Evolutionary conservation across 2,888 invertebrate species (phyloP).

Genomic region (Zaprionus lineosus): DNA sequence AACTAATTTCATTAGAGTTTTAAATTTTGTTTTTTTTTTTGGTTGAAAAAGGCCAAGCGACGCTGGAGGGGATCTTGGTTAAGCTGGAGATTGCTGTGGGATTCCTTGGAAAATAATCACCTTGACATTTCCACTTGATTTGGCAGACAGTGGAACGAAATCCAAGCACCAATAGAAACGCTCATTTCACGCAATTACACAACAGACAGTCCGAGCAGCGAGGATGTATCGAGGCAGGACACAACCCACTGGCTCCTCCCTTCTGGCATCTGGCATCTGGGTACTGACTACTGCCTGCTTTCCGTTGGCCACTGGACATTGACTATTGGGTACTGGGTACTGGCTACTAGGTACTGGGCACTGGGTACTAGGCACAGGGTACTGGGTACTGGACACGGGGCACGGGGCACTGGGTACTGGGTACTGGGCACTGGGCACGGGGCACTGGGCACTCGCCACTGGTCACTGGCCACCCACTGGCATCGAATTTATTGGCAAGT

Average conservation of each 20-base stretch:
- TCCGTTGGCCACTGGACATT: no score
- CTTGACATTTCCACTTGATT: conserved; percentile 55
- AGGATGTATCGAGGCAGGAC: neutral
- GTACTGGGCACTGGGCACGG: no score
- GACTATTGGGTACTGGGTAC: no score
- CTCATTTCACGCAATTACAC: conserved; percentile 45
- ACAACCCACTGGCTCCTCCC: no score
- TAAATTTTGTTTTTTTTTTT: conserved; percentile 11
- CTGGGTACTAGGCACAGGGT: no score
- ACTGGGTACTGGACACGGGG: conserved; percentile 14
- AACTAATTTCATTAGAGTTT: conserved; percentile 34
- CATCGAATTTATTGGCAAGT: conserved; percentile 62
- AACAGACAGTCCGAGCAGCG: conserved; percentile 3
- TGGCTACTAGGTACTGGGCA: no score
- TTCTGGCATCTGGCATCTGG: no score
- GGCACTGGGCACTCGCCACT: no score
- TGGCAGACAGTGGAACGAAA: conserved; percentile 12
- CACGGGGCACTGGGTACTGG: no score
- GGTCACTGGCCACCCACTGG: conserved; percentile 31
- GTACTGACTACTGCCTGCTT: no score
- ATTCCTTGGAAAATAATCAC: conserved; percentile 42
- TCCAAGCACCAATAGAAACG: conserved; percentile 18
- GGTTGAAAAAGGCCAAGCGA: neutral
- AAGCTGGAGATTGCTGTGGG: neutral
- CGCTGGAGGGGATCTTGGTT: neutral